A percentile compares a stretch with the other conserved stretches of the same genome.
These are phyloP conservation scores for Loriculus beryllinus DNA, from an alignment of 2,797 vertebrate genomes.

Conservation along the genomic window DNA sequence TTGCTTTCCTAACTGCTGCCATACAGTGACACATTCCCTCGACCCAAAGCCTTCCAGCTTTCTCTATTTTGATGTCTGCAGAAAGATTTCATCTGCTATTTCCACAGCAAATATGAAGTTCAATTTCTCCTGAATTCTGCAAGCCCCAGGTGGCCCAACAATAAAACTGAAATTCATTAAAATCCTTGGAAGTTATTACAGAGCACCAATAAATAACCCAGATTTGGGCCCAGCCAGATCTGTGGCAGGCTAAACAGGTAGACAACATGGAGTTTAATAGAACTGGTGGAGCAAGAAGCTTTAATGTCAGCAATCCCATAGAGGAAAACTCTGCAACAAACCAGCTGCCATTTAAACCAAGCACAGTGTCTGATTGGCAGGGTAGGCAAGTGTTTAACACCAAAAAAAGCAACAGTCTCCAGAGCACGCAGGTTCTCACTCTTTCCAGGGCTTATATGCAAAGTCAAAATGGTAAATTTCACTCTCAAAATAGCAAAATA, in stretches of 20 bases:
- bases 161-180: neutral
- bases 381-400: neutral
- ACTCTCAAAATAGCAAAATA: slow-evolving; percentile 25
- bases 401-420: neutral
- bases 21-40: neutral
- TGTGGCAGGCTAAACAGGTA: neutral
- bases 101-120: neutral
- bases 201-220: neutral
- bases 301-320: neutral
- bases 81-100: neutral
- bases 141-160: neutral
- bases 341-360: neutral
- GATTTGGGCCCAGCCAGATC: neutral
- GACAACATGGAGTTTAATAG: neutral
- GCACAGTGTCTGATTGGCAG: neutral
- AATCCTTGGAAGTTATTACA: neutral
- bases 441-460: neutral
- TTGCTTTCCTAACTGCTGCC: neutral
- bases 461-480: slow-evolving; percentile 30
- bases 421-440: neutral
- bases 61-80: neutral
- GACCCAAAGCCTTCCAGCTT: neutral
- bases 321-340: neutral
- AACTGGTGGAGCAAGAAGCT: neutral
- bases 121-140: neutral